These are phyloP conservation scores for Haemorhous mexicanus DNA, from an alignment of 2,113 vertebrate species.

Conservation along the genomic window DNA sequence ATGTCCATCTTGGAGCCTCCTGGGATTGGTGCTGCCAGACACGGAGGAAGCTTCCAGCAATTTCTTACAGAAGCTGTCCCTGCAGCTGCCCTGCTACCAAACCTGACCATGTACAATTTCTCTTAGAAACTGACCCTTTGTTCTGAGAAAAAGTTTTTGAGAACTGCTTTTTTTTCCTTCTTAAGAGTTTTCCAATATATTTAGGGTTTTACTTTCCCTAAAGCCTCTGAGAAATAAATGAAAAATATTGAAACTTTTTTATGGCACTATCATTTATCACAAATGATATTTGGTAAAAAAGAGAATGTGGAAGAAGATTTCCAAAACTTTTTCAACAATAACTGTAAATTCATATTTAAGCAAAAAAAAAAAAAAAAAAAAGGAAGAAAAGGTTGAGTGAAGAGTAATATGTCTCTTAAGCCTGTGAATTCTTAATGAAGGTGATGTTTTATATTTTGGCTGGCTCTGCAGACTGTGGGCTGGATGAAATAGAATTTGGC, in stretches of 20 bases:
- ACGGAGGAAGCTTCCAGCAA: not conserved
- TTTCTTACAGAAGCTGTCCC: not conserved
- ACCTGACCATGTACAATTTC: not conserved
- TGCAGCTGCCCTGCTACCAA: not conserved
- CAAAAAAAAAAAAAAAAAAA: not conserved
- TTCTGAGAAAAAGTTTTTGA: not conserved
- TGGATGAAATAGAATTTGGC: not conserved
- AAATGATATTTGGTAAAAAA: not conserved
- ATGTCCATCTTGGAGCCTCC: fast-evolving
- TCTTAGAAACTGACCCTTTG: not conserved
- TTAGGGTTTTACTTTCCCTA: not conserved
- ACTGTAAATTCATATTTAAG: not conserved
- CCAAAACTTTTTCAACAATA: not conserved
- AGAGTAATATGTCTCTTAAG: not conserved
- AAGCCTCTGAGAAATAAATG: not conserved
- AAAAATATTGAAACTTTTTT: not conserved
- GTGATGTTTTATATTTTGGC: not conserved
- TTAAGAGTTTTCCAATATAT: not conserved
- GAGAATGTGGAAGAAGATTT: not conserved
- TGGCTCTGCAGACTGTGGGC: not conserved
- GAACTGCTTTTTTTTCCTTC: not conserved
- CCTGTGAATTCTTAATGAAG: not conserved
- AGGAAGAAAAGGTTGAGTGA: not conserved
- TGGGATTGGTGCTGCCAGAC: not conserved
- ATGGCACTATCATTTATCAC: not conserved